Evolutionary conservation across 2,113 vertebrate species (phyloP), one percentile per base, ranked within the genome.

Genomic region (Hippopotamus amphibius): DNA sequence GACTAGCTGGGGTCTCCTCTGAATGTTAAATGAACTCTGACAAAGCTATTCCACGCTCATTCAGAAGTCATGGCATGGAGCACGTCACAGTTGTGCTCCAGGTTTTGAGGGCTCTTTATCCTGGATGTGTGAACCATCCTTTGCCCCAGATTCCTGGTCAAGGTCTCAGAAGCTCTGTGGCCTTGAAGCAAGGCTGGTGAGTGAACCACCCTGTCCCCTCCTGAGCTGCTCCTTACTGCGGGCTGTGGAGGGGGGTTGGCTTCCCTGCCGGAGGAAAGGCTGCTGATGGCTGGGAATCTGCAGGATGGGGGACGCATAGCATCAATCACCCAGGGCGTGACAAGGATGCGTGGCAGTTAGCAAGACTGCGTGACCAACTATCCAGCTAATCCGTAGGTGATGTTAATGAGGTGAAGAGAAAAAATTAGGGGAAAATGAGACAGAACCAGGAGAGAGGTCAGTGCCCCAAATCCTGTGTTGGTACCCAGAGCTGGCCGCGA

Each of bases 401-500:
- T 41, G 50, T 26, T 69, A 82, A 57, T 12, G 37, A 84, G 69
- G 9, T 24, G 11, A 48, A 95, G 46, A 15, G 2, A 76, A 90
- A 71, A 43, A 11, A 30, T 68, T 33, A 66, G 57, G 12, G 30
- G 3, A 5, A 83, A 71, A 85, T n/a, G 16, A 90, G 37, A 82
- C 50, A 41, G 69, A 87, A 30, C 24, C n/a, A 76, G 37, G 59
- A 68, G 53, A 80, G 24, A 57, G 14, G 16, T 68, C 26, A 85
- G 37, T 43, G 8, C 53, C 82, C 43, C n/a, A 80, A 37, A 81
- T 71, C 53, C 26, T 26, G 26, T 80, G 72, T 22, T 46, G 71
- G 71, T 66, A 48, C 72, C 92, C 87, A 65, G 59, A 94, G 71
- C 66, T 86, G 71, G n/a, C 66, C 59, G 17, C 88, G 30, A 80